Base-by-base conservation (phyloP, 2,888 invertebrate species). In the Philonicus albiceps region DNA sequence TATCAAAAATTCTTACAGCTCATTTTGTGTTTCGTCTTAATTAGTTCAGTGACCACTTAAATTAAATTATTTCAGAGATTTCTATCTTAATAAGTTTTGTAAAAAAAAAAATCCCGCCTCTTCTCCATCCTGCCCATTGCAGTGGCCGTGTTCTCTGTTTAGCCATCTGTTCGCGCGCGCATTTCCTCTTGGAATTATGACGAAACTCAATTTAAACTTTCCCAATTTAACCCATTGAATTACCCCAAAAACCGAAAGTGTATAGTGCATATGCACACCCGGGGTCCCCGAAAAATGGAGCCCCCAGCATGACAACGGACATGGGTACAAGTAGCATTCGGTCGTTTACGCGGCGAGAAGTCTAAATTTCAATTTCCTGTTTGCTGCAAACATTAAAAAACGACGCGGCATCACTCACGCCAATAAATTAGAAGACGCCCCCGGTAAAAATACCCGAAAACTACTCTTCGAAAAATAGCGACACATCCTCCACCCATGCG, bases 331-430 rank as follows among this genome's bases (percentile, higher is more conserved):
- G 27, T 22, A 64, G 27, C 64, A 83, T 19, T 64, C 34, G 83
- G 11, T 27, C 37, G 37, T 27, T 37, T 30, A 2, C n/a, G 34
- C 31, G 11, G 30, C 16, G 31, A 74, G 27, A 13, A n/a, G 16
- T 84, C 84, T 73, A 73, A 84, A 84, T 84, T 84, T 84, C 84
- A 84, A 84, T 84, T 84, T 84, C 84, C 84, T 84, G 84, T 73
- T 84, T 37, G 40, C 43, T 30, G 73, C n/a, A 13, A 22, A 43
- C 73, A 73, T 84, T 84, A 73, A 84, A n/a, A 84, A 84, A 64
- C 64, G 72, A 19, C 84, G 73, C 30, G 64, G 37, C 72, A 72
- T 83, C 64, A 37, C 22, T 83, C 78, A 78, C 43, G 78, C 78
- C 49, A 78, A 78, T 78, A 78, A 78, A 78, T 78, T 78, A 74